Evolutionary conservation across 30 jellyfish, hydroid and myxozoan species (phyloP).

Genomic region (Turritopsis rubra): DNA sequence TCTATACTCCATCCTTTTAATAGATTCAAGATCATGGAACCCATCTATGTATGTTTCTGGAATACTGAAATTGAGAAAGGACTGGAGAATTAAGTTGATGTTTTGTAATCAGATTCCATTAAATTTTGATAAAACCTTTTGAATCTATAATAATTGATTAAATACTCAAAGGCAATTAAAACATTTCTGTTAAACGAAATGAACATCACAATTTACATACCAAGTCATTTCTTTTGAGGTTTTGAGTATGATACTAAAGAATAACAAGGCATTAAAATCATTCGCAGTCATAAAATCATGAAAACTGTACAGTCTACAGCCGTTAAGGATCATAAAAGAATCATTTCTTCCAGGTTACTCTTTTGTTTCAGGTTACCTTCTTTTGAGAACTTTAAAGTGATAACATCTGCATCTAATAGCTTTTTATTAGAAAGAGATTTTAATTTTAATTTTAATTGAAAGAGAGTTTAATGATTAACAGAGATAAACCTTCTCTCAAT

Average conservation of each 20-base stretch:
- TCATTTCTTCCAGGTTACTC: too few relatives aligned
- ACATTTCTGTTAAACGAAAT: neutral
- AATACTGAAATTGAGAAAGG: neutral
- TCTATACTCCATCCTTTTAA: conserved; percentile 61
- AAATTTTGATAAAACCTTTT: too few relatives aligned
- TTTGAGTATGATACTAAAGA: neutral
- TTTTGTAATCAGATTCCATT: too few relatives aligned
- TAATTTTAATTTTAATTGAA: too few relatives aligned
- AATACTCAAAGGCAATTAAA: neutral
- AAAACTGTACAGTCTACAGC: neutral
- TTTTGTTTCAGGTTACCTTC: too few relatives aligned
- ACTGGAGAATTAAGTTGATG: neutral
- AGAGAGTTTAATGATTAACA: too few relatives aligned
- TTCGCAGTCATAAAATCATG: neutral
- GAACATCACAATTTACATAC: neutral
- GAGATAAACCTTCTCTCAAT: too few relatives aligned
- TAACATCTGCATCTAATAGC: too few relatives aligned
- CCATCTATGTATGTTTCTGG: conserved; percentile 57
- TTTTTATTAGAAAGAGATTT: too few relatives aligned
- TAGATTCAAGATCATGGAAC: conserved; percentile 40
- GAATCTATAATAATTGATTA: too few relatives aligned
- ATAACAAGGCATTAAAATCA: neutral
- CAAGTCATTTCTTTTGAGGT: neutral
- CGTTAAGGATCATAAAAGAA: too few relatives aligned
- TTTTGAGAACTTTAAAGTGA: too few relatives aligned